These are phyloP conservation scores for Anastrepha ludens DNA, from an alignment of 1,140 invertebrate genomes.

Conservation along the genomic window DNA sequence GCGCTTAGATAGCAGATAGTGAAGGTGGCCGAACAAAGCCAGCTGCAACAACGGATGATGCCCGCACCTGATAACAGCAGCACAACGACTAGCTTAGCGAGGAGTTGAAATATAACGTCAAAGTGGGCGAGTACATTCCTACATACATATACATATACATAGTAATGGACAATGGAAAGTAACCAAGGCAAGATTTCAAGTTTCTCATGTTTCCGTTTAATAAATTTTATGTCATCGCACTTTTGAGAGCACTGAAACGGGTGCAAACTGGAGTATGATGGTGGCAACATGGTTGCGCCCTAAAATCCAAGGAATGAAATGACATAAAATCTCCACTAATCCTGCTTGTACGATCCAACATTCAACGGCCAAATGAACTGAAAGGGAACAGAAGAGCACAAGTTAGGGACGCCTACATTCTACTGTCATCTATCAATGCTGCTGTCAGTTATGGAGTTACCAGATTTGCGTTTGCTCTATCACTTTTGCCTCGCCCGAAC, in stretches of 20 bases:
- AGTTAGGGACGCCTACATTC: not conserved
- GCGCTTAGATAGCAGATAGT: not conserved
- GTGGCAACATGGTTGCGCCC: not conserved
- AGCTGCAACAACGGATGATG: not conserved
- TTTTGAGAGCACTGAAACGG: not conserved
- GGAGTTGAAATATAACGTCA: not conserved
- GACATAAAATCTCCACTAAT: not conserved
- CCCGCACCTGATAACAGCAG: not conserved
- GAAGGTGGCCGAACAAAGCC: not conserved
- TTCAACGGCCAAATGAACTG: not conserved
- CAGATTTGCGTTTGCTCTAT: not conserved
- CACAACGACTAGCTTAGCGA: not conserved
- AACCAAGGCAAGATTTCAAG: not conserved
- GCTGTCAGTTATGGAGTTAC: not conserved
- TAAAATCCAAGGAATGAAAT: not conserved
- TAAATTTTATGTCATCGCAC: slow-evolving; percentile 42
- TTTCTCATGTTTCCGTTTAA: slow-evolving; percentile 20
- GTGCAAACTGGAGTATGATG: not conserved
- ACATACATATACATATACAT: too few relatives aligned
- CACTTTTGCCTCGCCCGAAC: not conserved
- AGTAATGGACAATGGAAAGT: too few relatives aligned
- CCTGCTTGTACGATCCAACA: not conserved
- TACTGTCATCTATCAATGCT: not conserved
- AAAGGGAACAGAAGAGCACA: not conserved
- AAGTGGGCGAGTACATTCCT: too few relatives aligned